A percentile compares a stretch with the other conserved stretches of the same genome.
Conservation (phyloP, 2,797 vertebrate species). For the Pangasius sanitwongsei region DNA sequence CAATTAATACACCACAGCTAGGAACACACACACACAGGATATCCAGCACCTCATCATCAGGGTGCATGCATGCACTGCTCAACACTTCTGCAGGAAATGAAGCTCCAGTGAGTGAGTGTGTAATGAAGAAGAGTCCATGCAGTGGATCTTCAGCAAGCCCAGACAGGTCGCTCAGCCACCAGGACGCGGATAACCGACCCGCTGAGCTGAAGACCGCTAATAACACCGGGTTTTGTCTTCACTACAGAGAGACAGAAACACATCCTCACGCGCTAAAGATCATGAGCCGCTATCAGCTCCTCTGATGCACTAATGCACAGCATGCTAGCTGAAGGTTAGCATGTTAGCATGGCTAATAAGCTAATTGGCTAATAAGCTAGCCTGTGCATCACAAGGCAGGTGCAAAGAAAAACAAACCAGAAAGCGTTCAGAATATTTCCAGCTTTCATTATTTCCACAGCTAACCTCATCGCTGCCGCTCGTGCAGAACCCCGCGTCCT, state of each 20-base stretch:
- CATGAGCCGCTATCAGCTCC: not conserved
- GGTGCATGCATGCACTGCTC: not conserved
- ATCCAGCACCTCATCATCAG: not conserved
- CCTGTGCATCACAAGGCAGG: not conserved
- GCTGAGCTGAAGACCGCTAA: not conserved
- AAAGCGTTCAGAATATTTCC: too few relatives aligned
- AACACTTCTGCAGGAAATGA: not conserved
- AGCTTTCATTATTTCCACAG: not conserved
- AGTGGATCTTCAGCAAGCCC: not conserved
- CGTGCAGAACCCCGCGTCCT: constrained; percentile 77
- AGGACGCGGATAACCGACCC: not conserved
- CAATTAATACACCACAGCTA: not conserved
- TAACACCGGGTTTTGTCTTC: not conserved
- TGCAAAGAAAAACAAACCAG: not conserved
- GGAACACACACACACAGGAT: not conserved
- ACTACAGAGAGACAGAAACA: too few relatives aligned
- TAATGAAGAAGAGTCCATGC: not conserved
- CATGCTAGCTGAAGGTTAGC: not conserved
- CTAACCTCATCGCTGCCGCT: constrained; percentile 80
- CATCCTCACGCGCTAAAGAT: not conserved
- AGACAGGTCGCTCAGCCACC: not conserved
- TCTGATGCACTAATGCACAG: not conserved
- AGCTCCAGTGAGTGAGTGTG: too few relatives aligned
- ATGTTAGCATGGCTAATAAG: too few relatives aligned
- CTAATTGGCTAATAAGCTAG: not conserved